Evolutionary conservation across 2,797 vertebrate genomes (phyloP).

Genomic region (Muraenolepis orangiensis): DNA sequence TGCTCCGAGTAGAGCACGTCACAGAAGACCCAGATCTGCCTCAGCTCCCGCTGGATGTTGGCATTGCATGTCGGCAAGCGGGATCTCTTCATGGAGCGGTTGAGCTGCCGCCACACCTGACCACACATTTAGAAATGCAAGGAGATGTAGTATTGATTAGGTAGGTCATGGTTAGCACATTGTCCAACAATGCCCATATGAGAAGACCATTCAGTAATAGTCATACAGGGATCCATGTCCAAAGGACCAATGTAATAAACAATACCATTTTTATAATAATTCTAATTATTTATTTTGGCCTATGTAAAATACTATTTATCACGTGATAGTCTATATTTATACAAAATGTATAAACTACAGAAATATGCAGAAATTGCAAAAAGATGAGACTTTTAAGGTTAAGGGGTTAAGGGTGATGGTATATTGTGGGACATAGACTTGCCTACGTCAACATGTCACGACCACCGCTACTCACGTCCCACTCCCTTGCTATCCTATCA

Average conservation of each 20-base stretch:
- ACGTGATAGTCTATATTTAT: background rate
- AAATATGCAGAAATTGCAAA: too few relatives aligned
- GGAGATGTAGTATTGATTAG: background rate
- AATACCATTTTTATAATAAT: background rate
- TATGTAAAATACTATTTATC: background rate
- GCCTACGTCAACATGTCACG: background rate
- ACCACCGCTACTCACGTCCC: background rate
- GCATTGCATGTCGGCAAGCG: slow-evolving; percentile 86
- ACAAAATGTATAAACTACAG: background rate
- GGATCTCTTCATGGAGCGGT: slow-evolving; percentile 61
- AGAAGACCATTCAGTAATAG: background rate
- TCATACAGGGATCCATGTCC: background rate
- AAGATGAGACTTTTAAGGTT: too few relatives aligned
- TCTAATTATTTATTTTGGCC: background rate
- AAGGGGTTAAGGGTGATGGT: background rate
- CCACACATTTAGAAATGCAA: background rate
- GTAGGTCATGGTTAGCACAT: background rate
- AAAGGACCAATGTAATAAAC: background rate
- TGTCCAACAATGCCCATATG: background rate
- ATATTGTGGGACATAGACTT: background rate
- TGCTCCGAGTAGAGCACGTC: slow-evolving; percentile 86
- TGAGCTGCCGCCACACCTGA: slow-evolving; percentile 78
- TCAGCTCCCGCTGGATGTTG: slow-evolving; percentile 80
- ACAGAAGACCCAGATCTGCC: slow-evolving; percentile 92
- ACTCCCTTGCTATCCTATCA: background rate